Conservation (phyloP, 1,140 invertebrate genomes). For the Cydia pomonella region DNA sequence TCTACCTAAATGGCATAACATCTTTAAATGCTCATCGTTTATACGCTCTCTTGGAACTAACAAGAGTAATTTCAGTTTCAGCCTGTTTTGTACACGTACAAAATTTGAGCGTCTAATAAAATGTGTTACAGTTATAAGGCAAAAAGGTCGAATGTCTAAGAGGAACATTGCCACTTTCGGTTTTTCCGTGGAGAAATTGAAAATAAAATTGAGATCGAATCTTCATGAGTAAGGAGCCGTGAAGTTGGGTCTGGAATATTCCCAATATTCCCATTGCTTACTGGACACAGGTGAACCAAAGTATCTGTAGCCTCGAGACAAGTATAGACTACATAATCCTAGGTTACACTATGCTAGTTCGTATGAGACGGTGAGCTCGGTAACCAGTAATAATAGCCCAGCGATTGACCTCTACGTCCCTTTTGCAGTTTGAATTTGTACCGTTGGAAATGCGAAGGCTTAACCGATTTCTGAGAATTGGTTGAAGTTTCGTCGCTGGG, state of each 20-base stretch:
- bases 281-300: background rate
- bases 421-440: conserved; percentile 17
- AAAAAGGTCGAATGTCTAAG: background rate
- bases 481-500: background rate
- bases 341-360: background rate
- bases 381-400: background rate
- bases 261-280: background rate
- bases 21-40: background rate
- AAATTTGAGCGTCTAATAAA: conserved; percentile 8
- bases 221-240: conserved; percentile 18
- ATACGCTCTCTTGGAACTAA: background rate
- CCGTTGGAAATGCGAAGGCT: conserved; percentile 23
- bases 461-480: conserved; percentile 3
- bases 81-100: background rate
- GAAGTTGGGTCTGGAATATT: background rate
- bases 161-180: background rate
- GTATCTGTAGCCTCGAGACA: background rate
- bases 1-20: conserved; percentile 3
- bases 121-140: background rate
- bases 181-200: background rate
- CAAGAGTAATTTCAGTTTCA: background rate
- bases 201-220: conserved; percentile 17
- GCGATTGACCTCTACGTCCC: conserved; percentile 15
- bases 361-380: background rate
- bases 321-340: background rate